A percentile compares a stretch with the other conserved stretches of the same genome.
phyloP scores from a whole-genome alignment of 2,888 invertebrate genomes.

The Imbricaverruca yamaguchii region DNA sequence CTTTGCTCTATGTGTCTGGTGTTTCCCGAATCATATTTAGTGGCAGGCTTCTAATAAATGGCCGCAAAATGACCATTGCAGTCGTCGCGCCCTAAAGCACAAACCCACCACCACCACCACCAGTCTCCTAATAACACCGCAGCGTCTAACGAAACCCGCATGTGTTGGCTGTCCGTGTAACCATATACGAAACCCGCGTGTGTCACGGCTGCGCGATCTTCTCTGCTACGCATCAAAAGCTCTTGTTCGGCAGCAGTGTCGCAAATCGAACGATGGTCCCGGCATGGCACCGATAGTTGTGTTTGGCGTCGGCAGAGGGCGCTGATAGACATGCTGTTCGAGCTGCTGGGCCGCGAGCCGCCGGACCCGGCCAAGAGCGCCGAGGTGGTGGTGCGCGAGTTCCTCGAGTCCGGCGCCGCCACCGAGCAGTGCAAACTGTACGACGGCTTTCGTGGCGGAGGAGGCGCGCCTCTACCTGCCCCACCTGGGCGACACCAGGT shows the following conservation, averaged over 20 bases:
- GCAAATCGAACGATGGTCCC: no score
- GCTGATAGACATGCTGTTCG: constrained; percentile 82
- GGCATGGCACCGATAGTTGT: no score
- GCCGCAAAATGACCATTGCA: no score
- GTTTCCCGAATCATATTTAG: background rate
- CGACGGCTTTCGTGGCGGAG: constrained; percentile 91
- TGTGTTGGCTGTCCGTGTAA: constrained; percentile 26
- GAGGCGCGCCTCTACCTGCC: constrained; percentile 82
- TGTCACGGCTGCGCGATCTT: no score
- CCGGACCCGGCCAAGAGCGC: constrained; percentile 8
- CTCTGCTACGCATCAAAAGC: no score
- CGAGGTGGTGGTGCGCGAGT: constrained; percentile 46
- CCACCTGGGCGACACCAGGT: constrained; percentile 63
- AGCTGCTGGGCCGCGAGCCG: constrained; percentile 68
- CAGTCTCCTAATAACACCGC: no score
- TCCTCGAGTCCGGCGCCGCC: constrained; percentile 69
- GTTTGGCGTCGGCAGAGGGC: constrained; percentile 58
- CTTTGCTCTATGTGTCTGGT: background rate
- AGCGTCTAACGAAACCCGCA: background rate
- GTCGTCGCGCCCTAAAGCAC: no score
- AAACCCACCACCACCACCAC: no score
- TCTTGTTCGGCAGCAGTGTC: no score
- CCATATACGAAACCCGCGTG: no score
- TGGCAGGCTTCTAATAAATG: no score
- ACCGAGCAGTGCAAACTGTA: constrained; percentile 78